Percentiles rank a stretch among this genome's conserved stretches.
Conservation (phyloP, 2,113 vertebrate species). For the Xenopus borealis region DNA sequence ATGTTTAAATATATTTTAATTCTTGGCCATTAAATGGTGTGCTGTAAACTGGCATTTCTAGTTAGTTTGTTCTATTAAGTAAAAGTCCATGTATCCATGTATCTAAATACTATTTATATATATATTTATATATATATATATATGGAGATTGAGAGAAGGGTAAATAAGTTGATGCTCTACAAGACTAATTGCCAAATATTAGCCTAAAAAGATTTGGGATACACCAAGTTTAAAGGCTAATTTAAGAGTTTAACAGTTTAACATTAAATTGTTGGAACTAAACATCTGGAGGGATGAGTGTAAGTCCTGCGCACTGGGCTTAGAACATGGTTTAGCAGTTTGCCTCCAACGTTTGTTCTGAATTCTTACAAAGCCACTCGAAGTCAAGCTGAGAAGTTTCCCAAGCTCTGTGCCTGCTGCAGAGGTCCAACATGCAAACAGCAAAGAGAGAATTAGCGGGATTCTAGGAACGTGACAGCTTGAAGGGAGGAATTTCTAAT, state of each 20-base stretch:
- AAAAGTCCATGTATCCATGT: too few relatives aligned
- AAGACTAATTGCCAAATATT: neutral
- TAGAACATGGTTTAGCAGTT: slow-evolving; percentile 72
- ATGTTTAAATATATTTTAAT: too few relatives aligned
- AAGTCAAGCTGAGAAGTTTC: slow-evolving; percentile 85
- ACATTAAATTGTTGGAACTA: slow-evolving; percentile 51
- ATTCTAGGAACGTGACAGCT: slow-evolving; percentile 48
- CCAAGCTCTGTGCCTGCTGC: slow-evolving; percentile 67
- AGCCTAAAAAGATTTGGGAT: neutral
- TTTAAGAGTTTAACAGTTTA: slow-evolving; percentile 33
- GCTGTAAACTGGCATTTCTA: too few relatives aligned
- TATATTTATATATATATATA: too few relatives aligned
- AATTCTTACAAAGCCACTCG: slow-evolving; percentile 73
- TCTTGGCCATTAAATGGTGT: too few relatives aligned
- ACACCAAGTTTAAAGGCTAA: slow-evolving; percentile 1
- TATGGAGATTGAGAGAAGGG: neutral
- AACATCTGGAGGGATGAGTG: slow-evolving; percentile 64
- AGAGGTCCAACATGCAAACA: slow-evolving; percentile 43
- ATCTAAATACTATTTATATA: too few relatives aligned
- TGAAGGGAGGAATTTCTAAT: slow-evolving; percentile 45
- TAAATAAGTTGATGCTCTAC: slow-evolving; percentile 16
- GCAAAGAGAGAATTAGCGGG: slow-evolving; percentile 46
- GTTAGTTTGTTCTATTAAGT: too few relatives aligned
- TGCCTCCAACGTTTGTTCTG: slow-evolving; percentile 75
- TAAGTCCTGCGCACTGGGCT: slow-evolving; percentile 56